Evolutionary conservation across 2,113 vertebrate species (phyloP).

Genomic region (Tapirus terrestris): DNA sequence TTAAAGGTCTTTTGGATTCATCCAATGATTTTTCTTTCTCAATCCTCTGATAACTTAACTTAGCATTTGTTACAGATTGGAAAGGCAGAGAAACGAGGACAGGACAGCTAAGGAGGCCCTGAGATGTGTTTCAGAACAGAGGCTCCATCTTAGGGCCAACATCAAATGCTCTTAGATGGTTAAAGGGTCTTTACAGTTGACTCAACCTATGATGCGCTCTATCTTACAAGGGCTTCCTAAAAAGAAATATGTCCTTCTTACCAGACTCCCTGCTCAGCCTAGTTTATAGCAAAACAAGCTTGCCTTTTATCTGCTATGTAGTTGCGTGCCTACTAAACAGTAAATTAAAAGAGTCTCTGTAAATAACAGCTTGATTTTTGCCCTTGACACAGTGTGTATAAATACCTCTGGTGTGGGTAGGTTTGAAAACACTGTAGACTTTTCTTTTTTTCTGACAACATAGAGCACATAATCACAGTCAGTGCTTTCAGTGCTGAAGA

Average conservation of each 20-base stretch:
- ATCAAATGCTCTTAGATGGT: background rate
- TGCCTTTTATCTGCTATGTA: slow-evolving; percentile 20
- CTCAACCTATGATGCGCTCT: background rate
- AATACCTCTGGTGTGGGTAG: background rate
- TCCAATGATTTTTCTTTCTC: background rate
- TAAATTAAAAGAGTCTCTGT: background rate
- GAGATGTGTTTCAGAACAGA: background rate
- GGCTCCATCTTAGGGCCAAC: background rate
- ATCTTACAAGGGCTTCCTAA: background rate
- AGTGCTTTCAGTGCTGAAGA: background rate
- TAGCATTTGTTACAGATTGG: background rate
- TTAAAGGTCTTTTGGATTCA: background rate
- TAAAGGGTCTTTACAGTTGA: background rate
- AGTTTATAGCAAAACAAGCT: slow-evolving; percentile 32
- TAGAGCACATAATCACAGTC: background rate
- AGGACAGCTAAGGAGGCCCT: background rate
- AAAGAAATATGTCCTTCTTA: background rate
- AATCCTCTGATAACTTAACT: background rate
- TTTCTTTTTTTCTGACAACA: slow-evolving; percentile 48
- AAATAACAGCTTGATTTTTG: slow-evolving; percentile 42
- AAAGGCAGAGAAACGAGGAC: background rate
- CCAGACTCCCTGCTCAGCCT: background rate
- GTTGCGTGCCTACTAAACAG: slow-evolving; percentile 5
- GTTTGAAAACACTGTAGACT: background rate
- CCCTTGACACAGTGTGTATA: background rate